A percentile compares a stretch with the other conserved stretches of the same genome.
Conservation (phyloP, 2,797 vertebrate species). For the Hypotaenidia okinawae region DNA sequence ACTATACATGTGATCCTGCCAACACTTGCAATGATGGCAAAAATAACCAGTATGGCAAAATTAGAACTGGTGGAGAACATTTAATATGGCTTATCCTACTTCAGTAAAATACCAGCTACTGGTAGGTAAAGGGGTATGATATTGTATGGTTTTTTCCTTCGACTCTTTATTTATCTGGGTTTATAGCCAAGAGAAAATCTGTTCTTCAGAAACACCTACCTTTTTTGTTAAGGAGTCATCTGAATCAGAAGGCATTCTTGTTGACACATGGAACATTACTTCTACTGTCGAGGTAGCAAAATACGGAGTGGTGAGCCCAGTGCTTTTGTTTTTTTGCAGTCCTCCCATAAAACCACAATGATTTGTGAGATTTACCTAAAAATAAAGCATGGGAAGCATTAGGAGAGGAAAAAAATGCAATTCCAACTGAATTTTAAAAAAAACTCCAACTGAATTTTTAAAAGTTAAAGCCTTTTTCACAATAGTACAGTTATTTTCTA, state of each 20-base stretch:
- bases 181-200: not conserved
- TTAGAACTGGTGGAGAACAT: not conserved
- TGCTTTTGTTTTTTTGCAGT: constrained; percentile 95
- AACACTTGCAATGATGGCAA: not conserved
- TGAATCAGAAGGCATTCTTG: constrained; percentile 97
- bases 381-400: constrained; percentile 3
- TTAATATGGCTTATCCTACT: not conserved
- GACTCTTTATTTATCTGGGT: not conserved
- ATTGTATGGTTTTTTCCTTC: not conserved
- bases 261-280: constrained; percentile 98
- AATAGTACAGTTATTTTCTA: not conserved
- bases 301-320: constrained; percentile 94
- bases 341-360: constrained; percentile 99
- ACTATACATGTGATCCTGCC: not conserved
- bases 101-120: not conserved
- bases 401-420: not conserved
- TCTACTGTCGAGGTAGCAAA: constrained; percentile 97
- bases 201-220: constrained; percentile 74
- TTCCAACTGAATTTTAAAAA: too few relatives aligned
- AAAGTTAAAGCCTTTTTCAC: not conserved
- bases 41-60: not conserved
- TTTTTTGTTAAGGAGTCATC: constrained; percentile 98
- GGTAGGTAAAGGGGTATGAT: not conserved
- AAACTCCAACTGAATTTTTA: not conserved
- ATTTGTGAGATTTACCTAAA: constrained; percentile 93